Base-by-base conservation (phyloP, 2,888 invertebrate genomes). In the Drosophila affinis region DNA sequence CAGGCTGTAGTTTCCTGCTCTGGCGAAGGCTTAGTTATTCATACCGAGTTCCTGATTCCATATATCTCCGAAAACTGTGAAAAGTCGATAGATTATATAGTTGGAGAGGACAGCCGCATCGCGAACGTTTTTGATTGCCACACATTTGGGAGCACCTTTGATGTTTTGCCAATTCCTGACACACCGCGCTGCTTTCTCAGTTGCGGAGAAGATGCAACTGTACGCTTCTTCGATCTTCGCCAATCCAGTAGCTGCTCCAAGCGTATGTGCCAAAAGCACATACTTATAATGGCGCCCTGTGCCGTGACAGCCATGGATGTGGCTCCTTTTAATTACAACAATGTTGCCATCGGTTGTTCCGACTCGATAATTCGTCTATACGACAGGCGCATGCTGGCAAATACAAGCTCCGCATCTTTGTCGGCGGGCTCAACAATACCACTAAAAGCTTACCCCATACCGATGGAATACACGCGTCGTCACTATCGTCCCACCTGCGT, bases 171-270 rank as follows among this genome's bases (percentile, higher is more conserved):
- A n/a, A 93, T 96, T 78, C 94, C 95, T 7, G 93, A 94, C 75
- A 95, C 95, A 85, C 94, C 96, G 0, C 93, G 95, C 86, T 94
- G 94, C 61, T 97, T 97, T 91, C 92, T 97, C 79, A 96, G 96
- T 75, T 97, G 97, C 90, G 96, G 97, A 14, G 97, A 97, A 91
- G 97, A 97, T 93, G 95, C 96, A 17, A 96, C 96, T 7, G 96
- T 97, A 5, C 93, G 97, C 59, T 95, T 95, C 93, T 97, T 96
- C 92, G 97, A 97, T 92, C 93, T 97, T 32, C 93, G 97, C 67
- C 92, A 94, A 56, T 95, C 95, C 90, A 94, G 93, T 52, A 93
- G 93, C 75, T 94, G 94, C 78, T 89, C 91, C 55, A 93, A 93
- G 75, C 91, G 90, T 12, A 91, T 91, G 27, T 94, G 94, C 78